Percentiles rank a stretch among this genome's conserved stretches.
Evolutionary conservation across 2,888 invertebrate species (phyloP).

Genomic region (Rhopalosiphum nymphaeae): DNA sequence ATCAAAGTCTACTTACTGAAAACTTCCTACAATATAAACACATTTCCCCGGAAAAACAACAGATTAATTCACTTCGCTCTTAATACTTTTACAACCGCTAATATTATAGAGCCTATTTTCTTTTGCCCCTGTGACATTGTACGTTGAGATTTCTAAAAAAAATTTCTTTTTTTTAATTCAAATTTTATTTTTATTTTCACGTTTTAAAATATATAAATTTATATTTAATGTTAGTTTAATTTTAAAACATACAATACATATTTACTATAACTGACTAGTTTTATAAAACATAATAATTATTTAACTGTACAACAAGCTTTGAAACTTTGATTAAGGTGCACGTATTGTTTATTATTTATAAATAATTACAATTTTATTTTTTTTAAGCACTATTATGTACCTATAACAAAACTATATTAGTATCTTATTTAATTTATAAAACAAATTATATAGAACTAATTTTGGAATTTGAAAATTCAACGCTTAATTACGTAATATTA

Average conservation of each 20-base stretch:
- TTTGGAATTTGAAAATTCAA: background rate
- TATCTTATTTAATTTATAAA: background rate
- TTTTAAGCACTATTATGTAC: background rate
- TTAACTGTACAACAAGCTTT: background rate
- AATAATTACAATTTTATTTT: too few relatives aligned
- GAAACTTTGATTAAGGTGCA: background rate
- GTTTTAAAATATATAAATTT: background rate
- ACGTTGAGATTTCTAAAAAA: background rate
- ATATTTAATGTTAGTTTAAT: background rate
- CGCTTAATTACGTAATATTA: background rate
- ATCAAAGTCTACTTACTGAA: constrained; percentile 64
- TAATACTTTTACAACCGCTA: constrained; percentile 42
- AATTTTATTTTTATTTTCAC: background rate
- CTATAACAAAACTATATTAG: background rate
- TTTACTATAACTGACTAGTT: background rate
- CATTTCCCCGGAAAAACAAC: constrained; percentile 49
- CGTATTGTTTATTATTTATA: too few relatives aligned
- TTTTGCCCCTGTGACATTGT: background rate
- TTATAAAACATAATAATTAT: background rate
- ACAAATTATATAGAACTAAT: background rate
- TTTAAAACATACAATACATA: background rate
- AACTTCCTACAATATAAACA: constrained; percentile 59
- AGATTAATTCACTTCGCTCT: constrained; percentile 59
- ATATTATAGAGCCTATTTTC: constrained; percentile 4
- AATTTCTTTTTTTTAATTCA: background rate